Percentiles rank a stretch among this genome's conserved stretches.
These are phyloP conservation scores for Scytalopus superciliaris DNA, from an alignment of 2,113 vertebrate genomes.

Conservation along the genomic window DNA sequence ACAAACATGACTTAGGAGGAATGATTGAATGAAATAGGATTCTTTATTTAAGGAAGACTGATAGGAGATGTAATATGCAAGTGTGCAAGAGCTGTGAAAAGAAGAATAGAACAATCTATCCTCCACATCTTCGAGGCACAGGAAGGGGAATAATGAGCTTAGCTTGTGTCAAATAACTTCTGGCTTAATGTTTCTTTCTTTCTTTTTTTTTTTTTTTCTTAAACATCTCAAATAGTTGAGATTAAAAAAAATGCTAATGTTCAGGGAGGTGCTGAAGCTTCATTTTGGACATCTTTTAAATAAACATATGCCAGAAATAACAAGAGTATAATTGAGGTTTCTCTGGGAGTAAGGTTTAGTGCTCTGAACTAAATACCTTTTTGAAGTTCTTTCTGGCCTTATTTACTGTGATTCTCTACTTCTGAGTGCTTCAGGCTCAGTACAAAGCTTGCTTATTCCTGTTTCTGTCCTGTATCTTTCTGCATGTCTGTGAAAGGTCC, in stretches of 20 bases:
- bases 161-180: slow-evolving; percentile 7
- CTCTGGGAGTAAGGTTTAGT: background rate
- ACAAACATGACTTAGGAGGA: background rate
- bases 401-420: background rate
- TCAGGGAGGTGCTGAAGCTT: background rate
- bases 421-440: background rate
- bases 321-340: background rate
- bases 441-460: background rate
- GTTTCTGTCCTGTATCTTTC: background rate
- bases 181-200: background rate
- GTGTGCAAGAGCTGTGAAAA: slow-evolving; percentile 23
- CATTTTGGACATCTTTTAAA: background rate
- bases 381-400: background rate
- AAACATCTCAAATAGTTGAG: background rate
- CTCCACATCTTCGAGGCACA: background rate
- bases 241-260: background rate
- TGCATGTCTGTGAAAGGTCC: background rate
- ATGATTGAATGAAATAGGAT: background rate
- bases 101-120: background rate
- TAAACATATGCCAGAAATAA: slow-evolving; percentile 48
- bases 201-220: background rate
- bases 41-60: background rate
- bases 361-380: background rate
- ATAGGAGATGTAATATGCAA: background rate
- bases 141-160: slow-evolving; percentile 14